Base-by-base conservation (phyloP, 1,140 invertebrate genomes). In the Sarcophaga bullata region DNA sequence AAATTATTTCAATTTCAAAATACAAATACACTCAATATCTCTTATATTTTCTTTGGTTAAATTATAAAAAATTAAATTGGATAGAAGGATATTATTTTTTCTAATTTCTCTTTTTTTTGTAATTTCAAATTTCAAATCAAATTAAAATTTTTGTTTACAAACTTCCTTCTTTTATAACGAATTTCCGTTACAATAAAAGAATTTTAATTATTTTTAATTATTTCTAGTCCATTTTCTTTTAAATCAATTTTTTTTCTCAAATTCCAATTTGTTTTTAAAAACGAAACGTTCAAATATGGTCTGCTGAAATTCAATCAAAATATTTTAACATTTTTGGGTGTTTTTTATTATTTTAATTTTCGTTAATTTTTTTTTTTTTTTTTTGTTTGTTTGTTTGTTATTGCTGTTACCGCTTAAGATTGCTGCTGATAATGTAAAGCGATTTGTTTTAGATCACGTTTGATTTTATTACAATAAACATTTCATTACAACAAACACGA, bases 391-490 rank as follows among this genome's bases (percentile, higher is more conserved):
- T 78, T 50, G 73, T 25, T 78, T 78, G 75, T 78, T 78, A 15
- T 6, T 52, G 6, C 11, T 46, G 15, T 49, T 80, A 19, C 48
- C 6, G 11, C 48, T 78, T 8, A n/a, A 15, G 15, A 5, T 49
- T n/a, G 47, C 17, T 78, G 47, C 8, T 19, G 52, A 15, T 80
- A 25, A 13, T 49, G 73, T 76, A 76, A 4, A 47, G 48, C 19
- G 48, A 47, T 48, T 48, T 48, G 37, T 76, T 76, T 49, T 47
- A 49, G 73, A 78, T 48, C 75, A 78, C 75, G 75, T 78, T 78
- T 78, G 49, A 78, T 78, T 78, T 78, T 78, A 78, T 78, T 78
- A 78, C 75, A 78, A 52, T 19, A 50, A 19, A n/a, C 48, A 78
- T 76, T 76, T 76, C 73, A 46, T 76, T 48, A 37, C 46, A n/a